Percentiles rank a stretch among this genome's conserved stretches.
phyloP scores from a whole-genome alignment of 2,888 invertebrate species.

The Drosophila barbarae region DNA sequence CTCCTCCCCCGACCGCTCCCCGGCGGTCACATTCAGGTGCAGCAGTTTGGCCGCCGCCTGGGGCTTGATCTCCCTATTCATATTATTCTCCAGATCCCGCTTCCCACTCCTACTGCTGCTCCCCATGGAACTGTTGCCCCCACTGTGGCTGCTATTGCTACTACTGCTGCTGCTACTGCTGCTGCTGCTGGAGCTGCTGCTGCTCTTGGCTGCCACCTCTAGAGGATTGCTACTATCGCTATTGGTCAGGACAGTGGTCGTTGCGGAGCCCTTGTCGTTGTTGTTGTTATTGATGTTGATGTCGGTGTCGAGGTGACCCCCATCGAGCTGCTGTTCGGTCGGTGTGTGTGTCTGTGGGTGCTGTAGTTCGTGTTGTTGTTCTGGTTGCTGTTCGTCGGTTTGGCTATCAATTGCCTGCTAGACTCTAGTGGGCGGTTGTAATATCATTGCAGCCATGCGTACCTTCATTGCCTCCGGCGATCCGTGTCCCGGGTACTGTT shows the following conservation, averaged over 20 bases:
- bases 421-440: conserved; percentile 93
- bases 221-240: conserved; percentile 55
- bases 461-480: conserved; percentile 92
- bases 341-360: conserved; percentile 51
- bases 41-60: conserved; percentile 46
- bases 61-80: conserved; percentile 59
- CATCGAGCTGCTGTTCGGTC: conserved; percentile 49
- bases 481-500: conserved; percentile 77
- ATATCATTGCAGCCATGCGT: conserved; percentile 93
- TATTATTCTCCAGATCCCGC: conserved; percentile 57
- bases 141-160: conserved; percentile 30
- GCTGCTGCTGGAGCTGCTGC: conserved; percentile 24
- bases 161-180: conserved; percentile 46
- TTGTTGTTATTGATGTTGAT: conserved; percentile 42
- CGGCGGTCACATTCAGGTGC: conserved; percentile 55
- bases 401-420: conserved; percentile 80
- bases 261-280: conserved; percentile 39
- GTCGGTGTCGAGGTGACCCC: conserved; percentile 53
- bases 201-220: conserved; percentile 42
- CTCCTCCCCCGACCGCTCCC: conserved; percentile 14
- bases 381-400: conserved; percentile 58
- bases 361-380: conserved; percentile 52
- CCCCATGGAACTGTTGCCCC: conserved; percentile 22
- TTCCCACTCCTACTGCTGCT: conserved; percentile 49
- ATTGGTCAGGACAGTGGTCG: conserved; percentile 57